Conservation (phyloP, 2,113 vertebrate genomes). For the Elachura formosa region DNA sequence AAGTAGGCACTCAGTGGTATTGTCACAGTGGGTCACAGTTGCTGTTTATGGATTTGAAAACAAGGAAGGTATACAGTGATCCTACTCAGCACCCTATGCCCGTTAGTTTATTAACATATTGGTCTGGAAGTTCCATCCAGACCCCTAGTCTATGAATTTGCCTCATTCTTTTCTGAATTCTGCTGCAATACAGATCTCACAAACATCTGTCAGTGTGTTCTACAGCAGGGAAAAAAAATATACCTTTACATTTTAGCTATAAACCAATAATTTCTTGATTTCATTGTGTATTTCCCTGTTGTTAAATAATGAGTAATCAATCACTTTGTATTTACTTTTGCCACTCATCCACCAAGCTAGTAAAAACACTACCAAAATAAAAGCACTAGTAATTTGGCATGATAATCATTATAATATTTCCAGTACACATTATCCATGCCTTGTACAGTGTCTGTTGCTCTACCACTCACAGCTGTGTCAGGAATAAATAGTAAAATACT, state of each 20-base stretch:
- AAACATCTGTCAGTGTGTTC: not conserved
- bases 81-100: not conserved
- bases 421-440: not conserved
- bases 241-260: not conserved
- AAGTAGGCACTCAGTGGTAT: not conserved
- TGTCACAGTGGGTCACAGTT: not conserved
- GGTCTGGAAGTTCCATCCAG: not conserved
- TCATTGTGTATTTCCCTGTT: not conserved
- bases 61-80: not conserved
- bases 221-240: not conserved
- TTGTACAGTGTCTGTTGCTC: not conserved
- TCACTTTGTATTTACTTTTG: not conserved
- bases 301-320: not conserved
- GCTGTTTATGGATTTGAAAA: not conserved
- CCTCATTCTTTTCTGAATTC: not conserved
- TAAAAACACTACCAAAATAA: not conserved
- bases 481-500: not conserved
- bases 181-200: not conserved
- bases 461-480: not conserved
- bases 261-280: not conserved
- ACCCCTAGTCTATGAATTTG: not conserved
- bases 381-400: not conserved
- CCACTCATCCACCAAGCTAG: not conserved
- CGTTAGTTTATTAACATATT: rapidly evolving
- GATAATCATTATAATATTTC: not conserved